Percentiles rank a stretch among this genome's conserved stretches.
phyloP scores from a whole-genome alignment of 2,888 invertebrate species.

The Stictocephala bisonia region DNA sequence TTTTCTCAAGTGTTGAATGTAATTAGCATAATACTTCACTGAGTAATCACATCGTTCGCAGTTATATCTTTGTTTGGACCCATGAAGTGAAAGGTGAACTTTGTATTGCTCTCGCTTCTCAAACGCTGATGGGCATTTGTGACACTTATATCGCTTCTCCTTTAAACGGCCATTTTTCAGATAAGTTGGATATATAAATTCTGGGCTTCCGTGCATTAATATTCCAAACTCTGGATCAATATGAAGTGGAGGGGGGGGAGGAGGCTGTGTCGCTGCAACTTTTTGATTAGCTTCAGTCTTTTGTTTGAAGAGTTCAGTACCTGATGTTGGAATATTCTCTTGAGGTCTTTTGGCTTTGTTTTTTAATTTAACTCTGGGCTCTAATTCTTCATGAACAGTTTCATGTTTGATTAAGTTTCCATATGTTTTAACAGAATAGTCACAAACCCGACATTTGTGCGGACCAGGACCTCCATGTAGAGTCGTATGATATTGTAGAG shows the following conservation, averaged over 20 bases:
- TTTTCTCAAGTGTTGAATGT: constrained; percentile 83
- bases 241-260: constrained; percentile 51
- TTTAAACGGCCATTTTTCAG: constrained; percentile 79
- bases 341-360: constrained; percentile 26
- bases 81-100: constrained; percentile 84
- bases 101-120: constrained; percentile 87
- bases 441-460: constrained; percentile 77
- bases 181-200: constrained; percentile 80
- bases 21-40: constrained; percentile 87
- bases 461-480: constrained; percentile 74
- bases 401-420: constrained; percentile 77
- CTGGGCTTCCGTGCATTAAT: constrained; percentile 79
- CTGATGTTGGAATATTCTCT: constrained; percentile 70
- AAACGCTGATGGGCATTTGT: constrained; percentile 89
- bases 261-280: constrained; percentile 48
- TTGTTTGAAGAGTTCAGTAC: constrained; percentile 74
- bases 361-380: constrained; percentile 37
- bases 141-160: constrained; percentile 84
- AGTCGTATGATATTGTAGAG: constrained; percentile 76
- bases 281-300: constrained; percentile 68
- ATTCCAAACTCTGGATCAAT: constrained; percentile 76
- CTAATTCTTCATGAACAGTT: constrained; percentile 62
- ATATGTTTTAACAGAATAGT: constrained; percentile 75
- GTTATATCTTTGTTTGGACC: constrained; percentile 83
- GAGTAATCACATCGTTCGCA: constrained; percentile 90